phyloP scores from a whole-genome alignment of 2,113 vertebrate species.

The Turdus rufiventris region DNA sequence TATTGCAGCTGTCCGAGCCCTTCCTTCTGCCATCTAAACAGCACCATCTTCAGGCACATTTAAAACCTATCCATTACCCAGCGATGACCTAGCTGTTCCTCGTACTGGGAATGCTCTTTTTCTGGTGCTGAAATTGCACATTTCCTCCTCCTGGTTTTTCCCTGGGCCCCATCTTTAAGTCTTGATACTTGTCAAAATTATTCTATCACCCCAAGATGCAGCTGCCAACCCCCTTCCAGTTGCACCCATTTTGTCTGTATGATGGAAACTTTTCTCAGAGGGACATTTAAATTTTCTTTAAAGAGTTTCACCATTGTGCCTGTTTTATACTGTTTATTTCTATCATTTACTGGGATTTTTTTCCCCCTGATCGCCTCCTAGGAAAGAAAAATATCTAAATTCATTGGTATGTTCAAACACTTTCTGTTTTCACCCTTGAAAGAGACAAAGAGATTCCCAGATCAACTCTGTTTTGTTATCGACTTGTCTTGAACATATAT shows the following conservation, averaged over 20 bases:
- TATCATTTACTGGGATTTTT: background rate
- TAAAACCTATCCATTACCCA: background rate
- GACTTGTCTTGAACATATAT: background rate
- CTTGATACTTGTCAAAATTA: background rate
- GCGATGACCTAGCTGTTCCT: rapidly evolving
- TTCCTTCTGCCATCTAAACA: slow-evolving; percentile 43
- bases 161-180: background rate
- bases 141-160: background rate
- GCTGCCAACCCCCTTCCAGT: background rate
- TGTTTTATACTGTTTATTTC: background rate
- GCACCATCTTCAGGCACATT: slow-evolving; percentile 59
- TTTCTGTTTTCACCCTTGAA: background rate
- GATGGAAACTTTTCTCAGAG: background rate
- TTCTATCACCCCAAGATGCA: background rate
- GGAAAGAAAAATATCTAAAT: background rate
- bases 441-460: background rate
- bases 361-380: rapidly evolving
- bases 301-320: background rate
- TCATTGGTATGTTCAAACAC: background rate
- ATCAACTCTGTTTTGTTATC: background rate
- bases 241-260: background rate
- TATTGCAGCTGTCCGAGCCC: background rate
- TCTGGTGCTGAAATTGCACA: background rate
- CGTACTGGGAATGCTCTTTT: background rate
- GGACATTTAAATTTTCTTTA: background rate